phyloP scores from a whole-genome alignment of 2,888 invertebrate genomes.

The Carterocephalus palaemon region DNA sequence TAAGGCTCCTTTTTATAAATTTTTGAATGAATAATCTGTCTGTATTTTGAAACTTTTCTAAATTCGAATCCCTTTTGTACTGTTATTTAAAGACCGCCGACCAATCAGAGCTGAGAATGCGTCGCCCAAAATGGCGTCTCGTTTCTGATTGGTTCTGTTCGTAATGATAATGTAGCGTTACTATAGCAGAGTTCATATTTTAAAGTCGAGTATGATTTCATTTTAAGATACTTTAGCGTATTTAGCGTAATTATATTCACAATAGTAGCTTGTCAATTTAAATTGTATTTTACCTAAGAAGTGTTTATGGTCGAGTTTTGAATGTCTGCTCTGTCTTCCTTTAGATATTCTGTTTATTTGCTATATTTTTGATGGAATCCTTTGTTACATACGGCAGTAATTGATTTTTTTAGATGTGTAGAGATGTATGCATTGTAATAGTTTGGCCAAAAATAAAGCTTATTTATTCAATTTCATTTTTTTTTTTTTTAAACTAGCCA shows the following conservation, averaged over 20 bases:
- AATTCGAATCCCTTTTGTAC: conserved; percentile 23
- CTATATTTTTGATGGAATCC: conserved; percentile 46
- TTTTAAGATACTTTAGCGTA: conserved; percentile 14
- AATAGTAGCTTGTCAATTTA: conserved; percentile 26
- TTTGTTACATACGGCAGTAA: conserved; percentile 43
- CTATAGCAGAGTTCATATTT: conserved; percentile 2
- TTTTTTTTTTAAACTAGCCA: conserved; percentile 14
- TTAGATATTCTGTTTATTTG: conserved; percentile 24
- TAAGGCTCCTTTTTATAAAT: conserved; percentile 54
- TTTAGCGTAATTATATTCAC: conserved; percentile 20
- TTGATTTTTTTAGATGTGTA: conserved; percentile 49
- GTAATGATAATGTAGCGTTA: not conserved
- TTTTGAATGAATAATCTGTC: conserved; percentile 34
- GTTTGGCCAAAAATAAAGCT: conserved; percentile 79
- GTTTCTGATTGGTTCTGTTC: conserved; percentile 20
- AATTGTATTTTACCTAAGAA: conserved; percentile 24
- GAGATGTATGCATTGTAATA: conserved; percentile 69
- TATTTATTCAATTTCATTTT: conserved; percentile 62
- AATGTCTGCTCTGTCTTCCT: conserved; percentile 12
- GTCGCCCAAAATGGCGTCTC: conserved; percentile 8
- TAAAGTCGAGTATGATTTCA: conserved; percentile 13
- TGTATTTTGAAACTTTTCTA: conserved; percentile 24
- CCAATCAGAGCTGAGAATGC: conserved; percentile 16
- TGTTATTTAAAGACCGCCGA: not conserved
- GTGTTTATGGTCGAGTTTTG: conserved; percentile 16